These are phyloP conservation scores for Macrosiphum euphorbiae DNA, from an alignment of 2,888 invertebrate species.

Conservation along the genomic window DNA sequence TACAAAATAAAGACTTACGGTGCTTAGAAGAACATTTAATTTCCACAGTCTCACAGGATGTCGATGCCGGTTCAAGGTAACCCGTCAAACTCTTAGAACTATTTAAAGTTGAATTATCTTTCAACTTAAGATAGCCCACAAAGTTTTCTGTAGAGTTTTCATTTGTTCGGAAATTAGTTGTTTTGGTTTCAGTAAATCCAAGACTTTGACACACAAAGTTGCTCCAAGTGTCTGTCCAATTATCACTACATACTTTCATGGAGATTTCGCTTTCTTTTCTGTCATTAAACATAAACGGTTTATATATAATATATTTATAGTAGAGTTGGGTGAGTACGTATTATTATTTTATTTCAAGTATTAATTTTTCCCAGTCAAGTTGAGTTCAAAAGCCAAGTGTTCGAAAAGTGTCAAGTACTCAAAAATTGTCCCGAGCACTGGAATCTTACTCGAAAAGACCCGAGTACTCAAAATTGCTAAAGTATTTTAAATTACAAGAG, in stretches of 20 bases:
- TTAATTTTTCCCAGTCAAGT: no score
- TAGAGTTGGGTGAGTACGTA: no score
- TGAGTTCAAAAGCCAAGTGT: no score
- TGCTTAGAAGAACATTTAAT: slow-evolving; percentile 74
- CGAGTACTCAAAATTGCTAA: background rate
- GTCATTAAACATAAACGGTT: background rate
- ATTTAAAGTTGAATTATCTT: slow-evolving; percentile 67
- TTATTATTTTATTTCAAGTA: no score
- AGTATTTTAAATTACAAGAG: background rate
- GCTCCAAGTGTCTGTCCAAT: slow-evolving; percentile 74
- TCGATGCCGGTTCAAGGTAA: slow-evolving; percentile 71
- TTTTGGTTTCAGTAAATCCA: slow-evolving; percentile 72
- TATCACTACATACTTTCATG: slow-evolving; percentile 65
- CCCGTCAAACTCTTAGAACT: slow-evolving; percentile 70
- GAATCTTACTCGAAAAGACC: background rate
- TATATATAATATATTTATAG: background rate
- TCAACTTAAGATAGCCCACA: slow-evolving; percentile 67
- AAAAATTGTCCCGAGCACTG: background rate
- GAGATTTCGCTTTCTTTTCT: slow-evolving; percentile 49
- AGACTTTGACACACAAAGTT: slow-evolving; percentile 74
- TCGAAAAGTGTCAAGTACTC: background rate
- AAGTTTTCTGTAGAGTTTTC: slow-evolving; percentile 66
- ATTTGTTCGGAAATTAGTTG: slow-evolving; percentile 69
- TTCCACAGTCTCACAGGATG: slow-evolving; percentile 72
- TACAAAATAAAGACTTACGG: slow-evolving; percentile 69